phyloP scores from a whole-genome alignment of 2,797 vertebrate species.

The Cryptoprocta ferox region DNA sequence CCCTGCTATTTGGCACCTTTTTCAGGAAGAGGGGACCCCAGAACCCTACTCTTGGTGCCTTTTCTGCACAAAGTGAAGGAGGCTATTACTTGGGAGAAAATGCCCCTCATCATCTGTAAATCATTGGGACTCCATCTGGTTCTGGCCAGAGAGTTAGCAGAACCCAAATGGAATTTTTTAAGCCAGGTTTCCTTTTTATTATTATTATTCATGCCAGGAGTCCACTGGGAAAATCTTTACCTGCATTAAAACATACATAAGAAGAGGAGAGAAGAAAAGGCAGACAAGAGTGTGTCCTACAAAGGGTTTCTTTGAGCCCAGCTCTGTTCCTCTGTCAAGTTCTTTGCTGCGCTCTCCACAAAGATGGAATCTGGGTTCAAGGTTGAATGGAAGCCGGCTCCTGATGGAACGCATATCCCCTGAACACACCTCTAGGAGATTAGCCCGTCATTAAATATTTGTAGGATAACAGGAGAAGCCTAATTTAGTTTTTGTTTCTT shows the following conservation, averaged over 20 bases:
- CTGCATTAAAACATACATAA: constrained; percentile 86
- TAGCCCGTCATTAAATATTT: constrained; percentile 92
- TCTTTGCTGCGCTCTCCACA: constrained; percentile 81
- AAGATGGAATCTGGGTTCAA: constrained; percentile 84
- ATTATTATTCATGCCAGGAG: constrained; percentile 85
- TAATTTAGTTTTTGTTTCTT: constrained; percentile 93
- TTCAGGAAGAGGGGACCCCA: constrained; percentile 7
- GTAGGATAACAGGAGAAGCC: constrained; percentile 91
- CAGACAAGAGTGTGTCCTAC: constrained; percentile 83
- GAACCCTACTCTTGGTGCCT: background rate
- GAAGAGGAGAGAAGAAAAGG: constrained; percentile 85
- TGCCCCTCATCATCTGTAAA: constrained; percentile 52
- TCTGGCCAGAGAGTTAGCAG: constrained; percentile 80
- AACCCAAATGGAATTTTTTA: constrained; percentile 78
- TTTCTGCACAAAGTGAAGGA: constrained; percentile 70
- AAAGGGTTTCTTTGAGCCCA: constrained; percentile 87
- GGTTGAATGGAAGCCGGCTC: constrained; percentile 84
- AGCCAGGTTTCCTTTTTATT: constrained; percentile 84
- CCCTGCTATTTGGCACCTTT: background rate
- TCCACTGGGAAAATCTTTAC: constrained; percentile 84
- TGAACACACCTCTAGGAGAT: constrained; percentile 89
- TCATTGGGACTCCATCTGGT: constrained; percentile 65
- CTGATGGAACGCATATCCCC: constrained; percentile 84
- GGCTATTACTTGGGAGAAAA: constrained; percentile 64
- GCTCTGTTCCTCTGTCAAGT: constrained; percentile 87